Evolutionary conservation across 1,140 invertebrate genomes (phyloP).

Genomic region (Palaemon carinicauda): DNA sequence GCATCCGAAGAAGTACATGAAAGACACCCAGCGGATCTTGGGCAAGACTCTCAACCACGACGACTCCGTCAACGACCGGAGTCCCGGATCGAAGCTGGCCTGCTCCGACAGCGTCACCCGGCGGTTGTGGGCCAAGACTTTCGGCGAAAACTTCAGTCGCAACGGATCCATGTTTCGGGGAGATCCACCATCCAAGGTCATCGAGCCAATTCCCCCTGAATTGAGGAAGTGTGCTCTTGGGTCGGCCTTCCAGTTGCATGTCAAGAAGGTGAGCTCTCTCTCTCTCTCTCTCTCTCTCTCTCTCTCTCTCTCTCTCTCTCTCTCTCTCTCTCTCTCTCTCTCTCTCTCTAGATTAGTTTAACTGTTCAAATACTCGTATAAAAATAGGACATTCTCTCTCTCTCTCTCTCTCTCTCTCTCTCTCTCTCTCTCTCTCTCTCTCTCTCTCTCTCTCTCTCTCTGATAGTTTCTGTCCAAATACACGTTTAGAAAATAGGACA

Average conservation of each 20-base stretch:
- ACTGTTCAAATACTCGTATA: too few relatives aligned
- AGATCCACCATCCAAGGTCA: constrained; percentile 46
- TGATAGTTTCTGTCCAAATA: too few relatives aligned
- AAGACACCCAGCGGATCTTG: constrained; percentile 55
- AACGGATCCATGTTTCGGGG: constrained; percentile 57
- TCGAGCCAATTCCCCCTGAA: constrained; percentile 45
- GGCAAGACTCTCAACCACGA: constrained; percentile 59
- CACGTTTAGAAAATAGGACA: too few relatives aligned
- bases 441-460: too few relatives aligned
- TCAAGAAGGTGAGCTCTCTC: constrained; percentile 32
- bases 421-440: too few relatives aligned
- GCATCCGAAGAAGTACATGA: constrained; percentile 56
- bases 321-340: too few relatives aligned
- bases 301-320: too few relatives aligned
- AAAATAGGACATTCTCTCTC: too few relatives aligned
- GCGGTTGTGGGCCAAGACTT: constrained; percentile 53
- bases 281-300: not conserved
- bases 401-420: too few relatives aligned
- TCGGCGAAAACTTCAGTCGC: constrained; percentile 52
- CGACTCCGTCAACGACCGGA: constrained; percentile 59
- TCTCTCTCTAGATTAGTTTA: too few relatives aligned
- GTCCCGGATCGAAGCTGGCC: constrained; percentile 42
- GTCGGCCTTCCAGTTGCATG: constrained; percentile 39
- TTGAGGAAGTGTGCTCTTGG: constrained; percentile 40
- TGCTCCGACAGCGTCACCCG: constrained; percentile 52